Percentiles rank a stretch among this genome's conserved stretches.
Evolutionary conservation across 2,888 invertebrate species (phyloP).

Genomic region (Oligia strigilis): DNA sequence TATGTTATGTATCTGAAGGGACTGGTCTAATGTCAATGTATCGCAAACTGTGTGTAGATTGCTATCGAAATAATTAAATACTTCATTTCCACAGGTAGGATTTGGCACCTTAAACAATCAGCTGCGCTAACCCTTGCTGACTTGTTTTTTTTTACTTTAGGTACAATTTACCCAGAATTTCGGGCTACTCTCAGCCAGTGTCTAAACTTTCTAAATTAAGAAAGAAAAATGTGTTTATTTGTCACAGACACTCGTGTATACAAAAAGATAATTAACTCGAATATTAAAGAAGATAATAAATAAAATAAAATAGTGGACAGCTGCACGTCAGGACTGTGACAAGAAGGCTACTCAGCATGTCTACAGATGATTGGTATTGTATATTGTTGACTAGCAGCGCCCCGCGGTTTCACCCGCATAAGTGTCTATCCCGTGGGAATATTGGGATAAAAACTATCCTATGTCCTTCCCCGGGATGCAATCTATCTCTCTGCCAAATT

Average conservation of each 20-base stretch:
- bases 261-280: too few species aligned
- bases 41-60: conserved; percentile 12
- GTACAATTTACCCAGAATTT: not conserved
- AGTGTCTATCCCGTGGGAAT: too few species aligned
- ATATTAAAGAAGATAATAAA: too few species aligned
- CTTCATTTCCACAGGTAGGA: not conserved
- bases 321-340: not conserved
- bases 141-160: not conserved
- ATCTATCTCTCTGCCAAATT: too few species aligned
- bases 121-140: not conserved
- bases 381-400: not conserved
- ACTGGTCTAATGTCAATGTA: not conserved
- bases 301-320: not conserved
- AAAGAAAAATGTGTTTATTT: too few species aligned
- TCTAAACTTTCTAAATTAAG: too few species aligned
- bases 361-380: not conserved
- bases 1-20: not conserved
- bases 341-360: not conserved
- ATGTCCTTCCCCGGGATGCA: too few species aligned
- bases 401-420: too few species aligned
- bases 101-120: not conserved
- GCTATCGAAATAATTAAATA: not conserved
- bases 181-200: not conserved
- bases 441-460: too few species aligned
- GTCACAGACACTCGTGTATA: too few species aligned